phyloP scores from a whole-genome alignment of 1,140 invertebrate species.

The Penaeus indicus region DNA sequence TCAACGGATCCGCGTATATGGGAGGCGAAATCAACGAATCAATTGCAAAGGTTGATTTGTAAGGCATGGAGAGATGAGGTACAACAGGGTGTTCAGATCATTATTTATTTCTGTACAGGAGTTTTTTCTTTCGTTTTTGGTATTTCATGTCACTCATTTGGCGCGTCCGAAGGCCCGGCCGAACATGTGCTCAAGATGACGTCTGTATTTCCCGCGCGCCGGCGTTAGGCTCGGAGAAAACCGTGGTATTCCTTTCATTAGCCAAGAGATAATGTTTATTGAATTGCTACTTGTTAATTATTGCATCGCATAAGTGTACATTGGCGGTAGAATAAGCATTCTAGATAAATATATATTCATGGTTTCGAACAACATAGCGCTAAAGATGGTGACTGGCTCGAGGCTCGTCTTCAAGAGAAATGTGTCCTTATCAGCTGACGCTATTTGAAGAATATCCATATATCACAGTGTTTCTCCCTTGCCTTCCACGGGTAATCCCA shows the following conservation, averaged over 20 bases:
- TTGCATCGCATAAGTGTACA: constrained; percentile 33
- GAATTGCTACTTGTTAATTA: constrained; percentile 17
- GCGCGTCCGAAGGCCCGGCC: neutral
- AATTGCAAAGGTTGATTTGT: too few species aligned
- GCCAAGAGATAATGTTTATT: constrained; percentile 18
- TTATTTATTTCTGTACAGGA: too few species aligned
- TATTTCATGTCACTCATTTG: neutral
- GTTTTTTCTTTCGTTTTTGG: too few species aligned
- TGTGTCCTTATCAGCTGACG: neutral
- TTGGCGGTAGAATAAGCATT: constrained; percentile 14
- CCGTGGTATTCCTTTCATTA: constrained; percentile 23
- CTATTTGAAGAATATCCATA: neutral
- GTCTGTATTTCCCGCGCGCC: neutral
- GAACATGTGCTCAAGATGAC: too few species aligned
- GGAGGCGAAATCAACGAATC: too few species aligned
- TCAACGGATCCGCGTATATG: too few species aligned
- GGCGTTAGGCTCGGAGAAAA: neutral
- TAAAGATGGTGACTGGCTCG: constrained; percentile 40
- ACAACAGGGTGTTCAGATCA: too few species aligned
- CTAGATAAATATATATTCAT: neutral
- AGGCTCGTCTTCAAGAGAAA: constrained; percentile 32
- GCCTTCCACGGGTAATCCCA: neutral
- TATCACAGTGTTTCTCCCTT: neutral
- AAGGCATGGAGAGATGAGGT: too few species aligned
- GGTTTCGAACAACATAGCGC: constrained; percentile 38